Evolutionary conservation across 2,113 vertebrate genomes (phyloP).

Genomic region (Phocoena phocoena): DNA sequence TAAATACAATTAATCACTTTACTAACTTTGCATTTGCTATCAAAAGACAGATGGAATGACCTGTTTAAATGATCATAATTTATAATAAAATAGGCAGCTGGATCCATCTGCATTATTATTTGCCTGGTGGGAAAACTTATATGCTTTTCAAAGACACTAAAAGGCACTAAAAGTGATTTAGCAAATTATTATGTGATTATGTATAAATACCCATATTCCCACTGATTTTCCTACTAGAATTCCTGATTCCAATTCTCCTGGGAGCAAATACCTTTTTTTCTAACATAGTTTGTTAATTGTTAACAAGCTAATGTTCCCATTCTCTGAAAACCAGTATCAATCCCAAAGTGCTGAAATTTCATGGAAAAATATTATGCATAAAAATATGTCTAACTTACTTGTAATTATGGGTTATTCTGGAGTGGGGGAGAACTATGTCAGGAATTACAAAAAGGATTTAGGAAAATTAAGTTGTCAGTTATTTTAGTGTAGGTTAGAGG

Average conservation of each 20-base stretch:
- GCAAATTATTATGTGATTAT: slow-evolving; percentile 76
- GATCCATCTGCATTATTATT: slow-evolving; percentile 79
- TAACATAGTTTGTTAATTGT: slow-evolving; percentile 48
- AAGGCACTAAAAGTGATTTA: slow-evolving; percentile 73
- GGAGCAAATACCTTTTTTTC: background rate
- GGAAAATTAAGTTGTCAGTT: background rate
- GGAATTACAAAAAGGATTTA: background rate
- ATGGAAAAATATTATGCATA: background rate
- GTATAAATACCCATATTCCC: slow-evolving; percentile 77
- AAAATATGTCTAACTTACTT: background rate
- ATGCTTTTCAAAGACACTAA: slow-evolving; percentile 77
- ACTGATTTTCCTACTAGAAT: slow-evolving; percentile 72
- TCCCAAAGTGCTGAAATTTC: background rate
- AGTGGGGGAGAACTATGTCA: background rate
- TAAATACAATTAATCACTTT: slow-evolving; percentile 28
- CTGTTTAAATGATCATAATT: slow-evolving; percentile 78
- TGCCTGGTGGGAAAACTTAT: slow-evolving; percentile 7
- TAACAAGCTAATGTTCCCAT: background rate
- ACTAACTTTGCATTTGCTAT: slow-evolving; percentile 23
- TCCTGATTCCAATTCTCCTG: slow-evolving; percentile 60
- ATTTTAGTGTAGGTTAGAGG: background rate
- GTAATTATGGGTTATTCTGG: background rate
- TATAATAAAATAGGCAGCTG: slow-evolving; percentile 77
- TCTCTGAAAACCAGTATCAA: background rate
- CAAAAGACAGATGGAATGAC: slow-evolving; percentile 29